A percentile compares a stretch with the other conserved stretches of the same genome.
These are phyloP conservation scores for Acromyrmex echinatior DNA, from an alignment of 1,140 invertebrate species.

Conservation along the genomic window DNA sequence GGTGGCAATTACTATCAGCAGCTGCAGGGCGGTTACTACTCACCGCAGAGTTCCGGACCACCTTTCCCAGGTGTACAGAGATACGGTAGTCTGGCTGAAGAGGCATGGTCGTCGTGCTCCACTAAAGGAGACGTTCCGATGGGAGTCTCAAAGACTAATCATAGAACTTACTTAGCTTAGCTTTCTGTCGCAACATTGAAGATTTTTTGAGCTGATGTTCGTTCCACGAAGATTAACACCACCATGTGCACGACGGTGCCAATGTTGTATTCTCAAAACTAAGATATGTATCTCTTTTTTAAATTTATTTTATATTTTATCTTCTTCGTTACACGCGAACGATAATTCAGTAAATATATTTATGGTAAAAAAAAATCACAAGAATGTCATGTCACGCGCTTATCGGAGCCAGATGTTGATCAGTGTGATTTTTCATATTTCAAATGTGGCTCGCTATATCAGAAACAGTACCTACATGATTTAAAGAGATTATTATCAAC, in stretches of 20 bases:
- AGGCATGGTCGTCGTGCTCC: conserved; percentile 79
- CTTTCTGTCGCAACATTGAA: neutral
- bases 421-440: conserved; percentile 4
- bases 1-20: conserved; percentile 80
- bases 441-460: conserved; percentile 3
- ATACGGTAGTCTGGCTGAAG: conserved; percentile 85
- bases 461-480: neutral
- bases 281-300: neutral
- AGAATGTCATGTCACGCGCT: neutral
- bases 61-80: conserved; percentile 84
- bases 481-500: conserved; percentile 27
- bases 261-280: neutral
- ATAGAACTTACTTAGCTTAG: conserved; percentile 82
- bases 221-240: neutral
- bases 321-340: neutral
- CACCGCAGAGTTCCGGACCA: conserved; percentile 83
- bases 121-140: conserved; percentile 68
- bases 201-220: neutral
- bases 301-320: neutral
- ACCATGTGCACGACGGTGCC: neutral
- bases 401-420: neutral
- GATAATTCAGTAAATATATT: neutral
- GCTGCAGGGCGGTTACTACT: conserved; percentile 83
- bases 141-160: conserved; percentile 70
- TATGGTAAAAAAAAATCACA: neutral